phyloP scores from a whole-genome alignment of 2,888 invertebrate genomes.

The Mythimna lalbum region DNA sequence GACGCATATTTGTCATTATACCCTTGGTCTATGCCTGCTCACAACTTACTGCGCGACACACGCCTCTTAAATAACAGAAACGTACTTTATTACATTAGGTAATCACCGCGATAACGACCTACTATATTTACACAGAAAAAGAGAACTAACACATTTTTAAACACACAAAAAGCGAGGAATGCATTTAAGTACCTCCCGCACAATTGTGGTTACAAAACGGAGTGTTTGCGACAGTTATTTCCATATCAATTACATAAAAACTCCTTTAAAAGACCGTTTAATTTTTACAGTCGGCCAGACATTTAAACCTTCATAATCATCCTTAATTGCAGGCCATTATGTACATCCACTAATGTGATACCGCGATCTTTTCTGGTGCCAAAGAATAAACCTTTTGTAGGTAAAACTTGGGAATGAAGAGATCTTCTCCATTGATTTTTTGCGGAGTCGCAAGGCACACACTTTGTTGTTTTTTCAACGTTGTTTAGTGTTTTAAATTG shows the following conservation, averaged over 20 bases:
- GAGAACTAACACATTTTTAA: background rate
- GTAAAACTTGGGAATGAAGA: background rate
- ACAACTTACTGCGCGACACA: too few species aligned
- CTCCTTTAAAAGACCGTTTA: slow-evolving; percentile 18
- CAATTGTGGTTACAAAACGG: slow-evolving; percentile 14
- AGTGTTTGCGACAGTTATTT: slow-evolving; percentile 31
- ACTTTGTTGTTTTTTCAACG: too few species aligned
- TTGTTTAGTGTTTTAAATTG: background rate
- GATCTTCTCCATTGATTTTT: background rate
- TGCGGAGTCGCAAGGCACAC: background rate
- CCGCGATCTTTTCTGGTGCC: slow-evolving; percentile 17
- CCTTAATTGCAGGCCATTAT: slow-evolving; percentile 35
- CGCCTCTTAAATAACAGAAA: too few species aligned
- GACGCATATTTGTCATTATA: too few species aligned
- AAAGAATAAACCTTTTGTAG: slow-evolving; percentile 5
- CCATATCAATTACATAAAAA: slow-evolving; percentile 45
- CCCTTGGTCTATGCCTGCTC: too few species aligned
- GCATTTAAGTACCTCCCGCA: slow-evolving; percentile 22
- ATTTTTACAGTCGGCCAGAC: slow-evolving; percentile 27
- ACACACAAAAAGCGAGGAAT: background rate
- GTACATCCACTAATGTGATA: slow-evolving; percentile 11
- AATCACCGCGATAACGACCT: too few species aligned
- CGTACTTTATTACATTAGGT: too few species aligned
- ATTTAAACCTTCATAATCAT: slow-evolving; percentile 37
- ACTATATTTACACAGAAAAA: too few species aligned